phyloP scores from a whole-genome alignment of 2,888 invertebrate species.

The Stenoptilia bipunctidactyla region DNA sequence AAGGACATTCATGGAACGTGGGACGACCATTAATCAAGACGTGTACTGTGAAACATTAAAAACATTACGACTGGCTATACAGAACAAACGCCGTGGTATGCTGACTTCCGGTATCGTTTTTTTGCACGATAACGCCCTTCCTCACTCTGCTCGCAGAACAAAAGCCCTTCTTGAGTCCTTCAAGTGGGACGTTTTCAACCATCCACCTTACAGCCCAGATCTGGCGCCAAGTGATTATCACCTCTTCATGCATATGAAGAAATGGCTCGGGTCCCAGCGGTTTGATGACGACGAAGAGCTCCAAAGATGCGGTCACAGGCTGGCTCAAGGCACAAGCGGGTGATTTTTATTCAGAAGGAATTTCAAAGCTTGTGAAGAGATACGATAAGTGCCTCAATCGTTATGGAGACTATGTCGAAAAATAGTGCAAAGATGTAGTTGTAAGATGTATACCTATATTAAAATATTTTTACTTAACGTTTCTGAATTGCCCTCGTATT shows the following conservation, averaged over 20 bases:
- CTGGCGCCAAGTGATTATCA: no score
- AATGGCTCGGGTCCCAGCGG: neutral
- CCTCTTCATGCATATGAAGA: conserved; percentile 1
- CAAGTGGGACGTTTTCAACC: neutral
- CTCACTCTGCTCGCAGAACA: neutral
- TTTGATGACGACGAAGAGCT: neutral
- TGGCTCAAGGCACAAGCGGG: conserved; percentile 1
- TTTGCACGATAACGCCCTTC: neutral
- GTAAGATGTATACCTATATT: no score
- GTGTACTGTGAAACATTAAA: neutral
- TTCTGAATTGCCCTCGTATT: no score
- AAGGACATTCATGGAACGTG: neutral
- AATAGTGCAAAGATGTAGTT: no score
- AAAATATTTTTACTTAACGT: no score
- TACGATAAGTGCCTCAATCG: no score
- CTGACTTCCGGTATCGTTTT: neutral
- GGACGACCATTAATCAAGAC: neutral
- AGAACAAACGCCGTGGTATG: neutral
- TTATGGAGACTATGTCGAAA: no score
- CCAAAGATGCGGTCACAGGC: neutral
- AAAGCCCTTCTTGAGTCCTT: neutral
- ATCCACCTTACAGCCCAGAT: no score
- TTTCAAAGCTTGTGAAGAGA: no score
- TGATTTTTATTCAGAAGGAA: neutral
- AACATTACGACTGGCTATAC: neutral